Percentiles rank a stretch among this genome's conserved stretches.
Conservation (phyloP, 2,113 vertebrate genomes). For the Porphyrio hochstetteri region DNA sequence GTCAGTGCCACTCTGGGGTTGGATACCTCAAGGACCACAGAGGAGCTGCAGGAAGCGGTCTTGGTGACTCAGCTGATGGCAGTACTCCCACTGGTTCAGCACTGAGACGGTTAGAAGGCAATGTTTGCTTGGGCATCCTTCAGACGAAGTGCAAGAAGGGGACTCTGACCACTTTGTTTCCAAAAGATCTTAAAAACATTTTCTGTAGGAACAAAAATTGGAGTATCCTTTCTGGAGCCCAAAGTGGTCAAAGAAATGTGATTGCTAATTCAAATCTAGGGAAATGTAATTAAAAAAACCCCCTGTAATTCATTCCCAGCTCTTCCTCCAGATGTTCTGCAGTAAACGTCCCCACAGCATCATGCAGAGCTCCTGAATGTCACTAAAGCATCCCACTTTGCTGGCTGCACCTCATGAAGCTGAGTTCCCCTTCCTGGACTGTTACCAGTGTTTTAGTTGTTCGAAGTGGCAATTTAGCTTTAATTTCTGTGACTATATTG, state of each 20-base stretch:
- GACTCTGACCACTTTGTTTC: neutral
- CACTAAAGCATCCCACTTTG: neutral
- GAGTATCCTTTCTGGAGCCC: neutral
- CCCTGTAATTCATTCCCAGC: neutral
- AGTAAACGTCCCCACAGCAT: neutral
- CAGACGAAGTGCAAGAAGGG: neutral
- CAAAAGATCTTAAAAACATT: neutral
- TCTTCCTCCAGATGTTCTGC: neutral
- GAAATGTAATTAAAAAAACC: neutral
- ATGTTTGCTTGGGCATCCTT: neutral
- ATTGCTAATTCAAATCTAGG: neutral
- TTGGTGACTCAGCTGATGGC: conserved; percentile 22
- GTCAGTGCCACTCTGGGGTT: rapidly evolving
- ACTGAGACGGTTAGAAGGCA: rapidly evolving
- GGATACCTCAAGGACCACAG: neutral
- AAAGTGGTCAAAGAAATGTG: neutral
- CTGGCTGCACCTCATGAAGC: neutral
- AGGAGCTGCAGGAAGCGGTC: conserved; percentile 1
- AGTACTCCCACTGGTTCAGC: neutral
- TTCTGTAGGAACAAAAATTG: neutral
- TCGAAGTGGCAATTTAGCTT: neutral
- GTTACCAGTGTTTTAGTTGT: neutral
- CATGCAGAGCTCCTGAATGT: neutral
- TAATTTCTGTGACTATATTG: neutral
- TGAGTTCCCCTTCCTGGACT: neutral